phyloP scores from a whole-genome alignment of 2,888 invertebrate genomes.

The Clepsis dumicolana region DNA sequence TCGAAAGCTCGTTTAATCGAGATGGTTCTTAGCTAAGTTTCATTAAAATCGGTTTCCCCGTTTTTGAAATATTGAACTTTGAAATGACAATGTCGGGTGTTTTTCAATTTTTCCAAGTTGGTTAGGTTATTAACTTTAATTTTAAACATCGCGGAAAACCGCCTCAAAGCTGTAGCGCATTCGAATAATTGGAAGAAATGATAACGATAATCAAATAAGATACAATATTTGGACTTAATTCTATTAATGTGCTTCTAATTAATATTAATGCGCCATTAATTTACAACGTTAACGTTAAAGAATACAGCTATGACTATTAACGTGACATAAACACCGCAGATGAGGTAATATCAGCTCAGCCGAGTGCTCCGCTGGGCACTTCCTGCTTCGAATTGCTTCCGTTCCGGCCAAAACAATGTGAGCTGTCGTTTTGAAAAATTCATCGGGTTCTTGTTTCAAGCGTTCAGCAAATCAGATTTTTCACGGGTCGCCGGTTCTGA shows the following conservation, averaged over 20 bases:
- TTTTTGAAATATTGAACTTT: too few relatives aligned
- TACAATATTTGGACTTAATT: neutral
- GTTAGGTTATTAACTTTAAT: too few relatives aligned
- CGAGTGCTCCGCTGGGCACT: conserved; percentile 63
- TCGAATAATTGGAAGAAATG: neutral
- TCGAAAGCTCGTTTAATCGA: too few relatives aligned
- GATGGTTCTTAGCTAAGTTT: too few relatives aligned
- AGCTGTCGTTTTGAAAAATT: conserved; percentile 46
- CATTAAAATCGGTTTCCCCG: too few relatives aligned
- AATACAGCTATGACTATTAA: conserved; percentile 2
- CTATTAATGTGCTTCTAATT: neutral
- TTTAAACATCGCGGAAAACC: too few relatives aligned
- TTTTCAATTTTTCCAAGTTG: too few relatives aligned
- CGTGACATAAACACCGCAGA: conserved; percentile 46
- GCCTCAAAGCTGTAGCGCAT: neutral
- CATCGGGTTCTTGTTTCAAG: conserved; percentile 45
- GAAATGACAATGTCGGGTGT: too few relatives aligned
- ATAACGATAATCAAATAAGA: neutral
- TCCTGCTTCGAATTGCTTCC: conserved; percentile 76
- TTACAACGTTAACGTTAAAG: neutral
- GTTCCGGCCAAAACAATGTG: conserved; percentile 65
- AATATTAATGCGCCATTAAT: neutral
- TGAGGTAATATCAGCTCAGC: conserved; percentile 67
- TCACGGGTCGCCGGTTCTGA: conserved; percentile 29
- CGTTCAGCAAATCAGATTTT: conserved; percentile 43